A percentile compares a stretch with the other conserved stretches of the same genome.
phyloP scores from a whole-genome alignment of 2,888 invertebrate species.

The Lucinisca nassula region DNA sequence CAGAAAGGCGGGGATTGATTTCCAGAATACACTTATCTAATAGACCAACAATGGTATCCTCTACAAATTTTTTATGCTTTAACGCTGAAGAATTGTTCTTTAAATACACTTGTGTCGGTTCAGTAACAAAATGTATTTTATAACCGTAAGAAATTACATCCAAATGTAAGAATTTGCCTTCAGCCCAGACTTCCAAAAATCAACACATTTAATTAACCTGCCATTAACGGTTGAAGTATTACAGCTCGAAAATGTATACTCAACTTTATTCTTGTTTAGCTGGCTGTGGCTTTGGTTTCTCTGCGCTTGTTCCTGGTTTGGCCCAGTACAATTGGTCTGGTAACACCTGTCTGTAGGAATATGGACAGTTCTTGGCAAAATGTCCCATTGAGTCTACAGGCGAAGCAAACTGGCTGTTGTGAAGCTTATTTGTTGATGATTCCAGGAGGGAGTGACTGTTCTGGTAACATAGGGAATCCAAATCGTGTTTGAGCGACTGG shows the following conservation, averaged over 20 bases:
- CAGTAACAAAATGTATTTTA: neutral
- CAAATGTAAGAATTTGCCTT: neutral
- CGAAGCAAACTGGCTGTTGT: neutral
- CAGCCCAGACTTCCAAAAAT: neutral
- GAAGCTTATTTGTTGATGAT: neutral
- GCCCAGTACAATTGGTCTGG: neutral
- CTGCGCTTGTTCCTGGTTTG: neutral
- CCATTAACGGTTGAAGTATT: too few relatives aligned
- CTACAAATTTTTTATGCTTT: neutral
- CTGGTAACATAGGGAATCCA: neutral
- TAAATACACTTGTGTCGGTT: neutral
- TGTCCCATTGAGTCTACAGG: conserved; percentile 6
- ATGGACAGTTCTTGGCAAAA: conserved; percentile 17
- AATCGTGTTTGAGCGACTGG: neutral
- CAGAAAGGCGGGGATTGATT: neutral
- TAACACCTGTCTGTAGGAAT: neutral
- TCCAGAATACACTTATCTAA: neutral
- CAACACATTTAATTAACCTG: neutral
- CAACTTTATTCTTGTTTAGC: neutral
- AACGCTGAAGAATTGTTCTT: neutral
- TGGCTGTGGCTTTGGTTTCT: neutral
- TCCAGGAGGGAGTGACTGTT: neutral
- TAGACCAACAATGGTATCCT: neutral
- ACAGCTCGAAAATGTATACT: too few relatives aligned
- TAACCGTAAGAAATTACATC: neutral